Evolutionary conservation across 2,113 vertebrate genomes (phyloP), one percentile per base, ranked within the genome.

Genomic region (Butorides virescens): DNA sequence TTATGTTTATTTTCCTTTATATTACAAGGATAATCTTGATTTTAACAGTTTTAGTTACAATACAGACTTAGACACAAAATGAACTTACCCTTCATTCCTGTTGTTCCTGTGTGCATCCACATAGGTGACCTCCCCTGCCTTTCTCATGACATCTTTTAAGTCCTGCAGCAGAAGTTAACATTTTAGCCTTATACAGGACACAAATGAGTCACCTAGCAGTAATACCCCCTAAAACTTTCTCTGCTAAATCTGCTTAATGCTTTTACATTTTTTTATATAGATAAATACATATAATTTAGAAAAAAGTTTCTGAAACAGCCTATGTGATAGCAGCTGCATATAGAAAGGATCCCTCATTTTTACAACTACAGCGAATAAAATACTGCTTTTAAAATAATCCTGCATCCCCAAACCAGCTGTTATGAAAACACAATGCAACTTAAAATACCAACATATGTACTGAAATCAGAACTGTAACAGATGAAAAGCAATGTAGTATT

Each of bases 91-190:
- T 98, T 99, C 99, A 68, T 99, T 99, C 98, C 99, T 98, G 96
- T 99, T 99, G 96, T 98, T 98, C 95, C 99, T 98, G 98, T 99
- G 99, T 46, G 99, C 99, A 93, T 99, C 99, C 98, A 99, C 99
- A 98, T 99, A 99, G 39, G 99, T 99, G 59, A 99, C 99, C 86
- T 99, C 99, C 68, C 99, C 99, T 88, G 98, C 99, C 97, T 99
- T 99, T 97, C 99, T 99, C 99, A 99, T 99, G 96, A 99, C 98
- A 98, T 99, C 99, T 97, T 99, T 99, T 92, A 99, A 98, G 97
- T 99, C 99, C 99, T 99, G 98, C 75, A 96, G 97, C 95, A 97
- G 66, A 96, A 95, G 75, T 89, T 75, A 92, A 92, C n/a, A 53
- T 78, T 92, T 96, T 87, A 96, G 74, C 81, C 67, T 94, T 94